Percentiles rank a stretch among this genome's conserved stretches.
phyloP scores from a whole-genome alignment of 1,140 invertebrate species.

The Micrasema minimum region DNA sequence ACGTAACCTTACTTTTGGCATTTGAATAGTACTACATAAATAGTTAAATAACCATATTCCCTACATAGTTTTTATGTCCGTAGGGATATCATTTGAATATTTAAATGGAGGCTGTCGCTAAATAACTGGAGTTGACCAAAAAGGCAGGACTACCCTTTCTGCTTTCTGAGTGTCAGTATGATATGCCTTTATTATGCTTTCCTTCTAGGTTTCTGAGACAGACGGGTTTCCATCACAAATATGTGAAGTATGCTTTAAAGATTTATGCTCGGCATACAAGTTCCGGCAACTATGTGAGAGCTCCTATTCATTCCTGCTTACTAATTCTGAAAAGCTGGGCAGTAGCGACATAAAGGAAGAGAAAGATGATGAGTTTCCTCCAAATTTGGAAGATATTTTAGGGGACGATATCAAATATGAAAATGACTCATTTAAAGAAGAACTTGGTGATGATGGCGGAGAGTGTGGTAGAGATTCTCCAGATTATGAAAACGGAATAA shows the following conservation, averaged over 20 bases:
- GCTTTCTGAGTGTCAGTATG: too few species aligned
- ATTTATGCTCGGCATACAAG: conserved; percentile 53
- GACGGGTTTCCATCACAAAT: conserved; percentile 54
- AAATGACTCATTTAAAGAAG: conserved; percentile 23
- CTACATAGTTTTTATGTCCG: too few species aligned
- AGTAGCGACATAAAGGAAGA: conserved; percentile 37
- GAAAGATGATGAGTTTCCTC: conserved; percentile 24
- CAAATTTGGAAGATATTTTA: conserved; percentile 2
- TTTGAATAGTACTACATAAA: too few species aligned
- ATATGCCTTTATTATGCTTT: conserved; percentile 6
- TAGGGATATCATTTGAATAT: too few species aligned
- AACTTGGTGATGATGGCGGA: background rate
- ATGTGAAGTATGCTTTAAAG: conserved; percentile 54
- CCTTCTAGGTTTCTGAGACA: conserved; percentile 50
- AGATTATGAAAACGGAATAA: background rate
- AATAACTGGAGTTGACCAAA: too few species aligned
- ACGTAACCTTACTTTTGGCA: too few species aligned
- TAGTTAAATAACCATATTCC: too few species aligned
- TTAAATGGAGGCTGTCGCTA: too few species aligned
- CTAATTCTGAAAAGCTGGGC: conserved; percentile 40
- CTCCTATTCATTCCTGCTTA: conserved; percentile 43
- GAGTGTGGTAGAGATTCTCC: conserved; percentile 5
- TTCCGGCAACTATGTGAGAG: conserved; percentile 53
- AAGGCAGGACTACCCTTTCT: too few species aligned
- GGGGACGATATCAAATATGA: conserved; percentile 15